These are phyloP conservation scores for Chrysogorgia sp. DNA, from an alignment of 92 coral and sea anemone genomes.

Conservation along the genomic window DNA sequence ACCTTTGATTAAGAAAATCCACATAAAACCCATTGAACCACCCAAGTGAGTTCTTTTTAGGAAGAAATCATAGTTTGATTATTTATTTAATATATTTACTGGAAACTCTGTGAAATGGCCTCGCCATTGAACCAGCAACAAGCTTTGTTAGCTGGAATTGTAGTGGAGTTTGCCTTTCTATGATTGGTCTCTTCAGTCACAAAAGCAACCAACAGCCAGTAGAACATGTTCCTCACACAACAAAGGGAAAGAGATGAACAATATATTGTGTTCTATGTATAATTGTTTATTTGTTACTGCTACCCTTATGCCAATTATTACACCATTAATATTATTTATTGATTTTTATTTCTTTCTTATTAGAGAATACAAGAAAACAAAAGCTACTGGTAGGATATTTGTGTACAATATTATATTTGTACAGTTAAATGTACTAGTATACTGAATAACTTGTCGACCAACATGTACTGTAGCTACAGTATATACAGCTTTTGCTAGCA, in stretches of 20 bases:
- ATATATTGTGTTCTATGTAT: too few species aligned
- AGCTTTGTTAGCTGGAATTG: neutral
- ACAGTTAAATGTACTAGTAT: too few species aligned
- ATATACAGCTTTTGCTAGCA: too few species aligned
- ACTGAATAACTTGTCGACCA: too few species aligned
- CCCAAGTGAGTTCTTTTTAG: conserved; percentile 59
- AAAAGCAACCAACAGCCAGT: too few species aligned
- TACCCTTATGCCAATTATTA: too few species aligned
- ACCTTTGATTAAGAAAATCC: conserved; percentile 81
- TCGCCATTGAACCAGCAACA: too few species aligned
- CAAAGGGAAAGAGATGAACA: too few species aligned
- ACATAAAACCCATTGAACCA: conserved; percentile 94
- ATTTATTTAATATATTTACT: neutral
- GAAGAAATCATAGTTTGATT: conserved; percentile 23
- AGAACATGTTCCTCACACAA: too few species aligned
- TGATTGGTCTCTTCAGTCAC: neutral
- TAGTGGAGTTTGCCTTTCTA: neutral
- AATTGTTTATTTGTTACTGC: too few species aligned
- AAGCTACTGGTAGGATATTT: neutral
- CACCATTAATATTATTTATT: neutral
- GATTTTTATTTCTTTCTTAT: neutral
- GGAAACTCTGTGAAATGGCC: neutral
- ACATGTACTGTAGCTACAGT: too few species aligned
- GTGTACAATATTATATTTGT: neutral
- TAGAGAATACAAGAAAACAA: neutral